Evolutionary conservation across 2,797 vertebrate species (phyloP).

Genomic region (Fistularia tabacaria): DNA sequence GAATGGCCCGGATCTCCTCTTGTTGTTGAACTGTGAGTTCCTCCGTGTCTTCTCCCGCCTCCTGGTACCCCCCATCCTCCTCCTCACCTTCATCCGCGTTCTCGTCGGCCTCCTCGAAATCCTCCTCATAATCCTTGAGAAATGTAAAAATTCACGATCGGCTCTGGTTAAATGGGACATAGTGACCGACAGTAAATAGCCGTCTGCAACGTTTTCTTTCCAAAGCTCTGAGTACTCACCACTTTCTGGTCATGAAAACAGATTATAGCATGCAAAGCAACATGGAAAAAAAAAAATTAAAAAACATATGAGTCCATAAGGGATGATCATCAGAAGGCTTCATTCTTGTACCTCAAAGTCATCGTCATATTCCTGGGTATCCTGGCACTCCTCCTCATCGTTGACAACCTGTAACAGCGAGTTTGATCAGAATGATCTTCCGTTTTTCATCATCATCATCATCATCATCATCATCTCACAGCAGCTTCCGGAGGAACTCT

Average conservation of each 20-base stretch:
- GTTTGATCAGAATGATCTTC: neutral
- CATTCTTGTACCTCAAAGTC: constrained; percentile 88
- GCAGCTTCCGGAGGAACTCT: too few species aligned
- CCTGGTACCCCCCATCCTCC: constrained; percentile 21
- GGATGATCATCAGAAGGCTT: rapidly evolving
- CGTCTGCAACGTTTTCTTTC: neutral
- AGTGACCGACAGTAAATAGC: neutral
- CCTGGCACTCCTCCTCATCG: constrained; percentile 28
- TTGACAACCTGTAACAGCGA: constrained; percentile 60
- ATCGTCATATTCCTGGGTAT: constrained; percentile 79
- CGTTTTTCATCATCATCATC: neutral
- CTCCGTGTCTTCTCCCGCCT: constrained; percentile 37
- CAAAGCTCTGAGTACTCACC: constrained; percentile 54
- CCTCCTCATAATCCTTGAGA: constrained; percentile 91
- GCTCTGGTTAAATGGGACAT: neutral
- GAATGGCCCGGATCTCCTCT: constrained; percentile 85
- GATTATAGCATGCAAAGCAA: constrained; percentile 58
- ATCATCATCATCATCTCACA: neutral
- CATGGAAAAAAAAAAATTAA: neutral
- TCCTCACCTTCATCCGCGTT: constrained; percentile 50
- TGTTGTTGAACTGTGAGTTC: constrained; percentile 59
- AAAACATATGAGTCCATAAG: neutral
- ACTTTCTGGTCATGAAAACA: constrained; percentile 58
- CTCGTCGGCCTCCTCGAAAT: constrained; percentile 83
- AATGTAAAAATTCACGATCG: too few species aligned